These are phyloP conservation scores for Andricus quercusramuli DNA, from an alignment of 2,888 invertebrate species.

Conservation along the genomic window DNA sequence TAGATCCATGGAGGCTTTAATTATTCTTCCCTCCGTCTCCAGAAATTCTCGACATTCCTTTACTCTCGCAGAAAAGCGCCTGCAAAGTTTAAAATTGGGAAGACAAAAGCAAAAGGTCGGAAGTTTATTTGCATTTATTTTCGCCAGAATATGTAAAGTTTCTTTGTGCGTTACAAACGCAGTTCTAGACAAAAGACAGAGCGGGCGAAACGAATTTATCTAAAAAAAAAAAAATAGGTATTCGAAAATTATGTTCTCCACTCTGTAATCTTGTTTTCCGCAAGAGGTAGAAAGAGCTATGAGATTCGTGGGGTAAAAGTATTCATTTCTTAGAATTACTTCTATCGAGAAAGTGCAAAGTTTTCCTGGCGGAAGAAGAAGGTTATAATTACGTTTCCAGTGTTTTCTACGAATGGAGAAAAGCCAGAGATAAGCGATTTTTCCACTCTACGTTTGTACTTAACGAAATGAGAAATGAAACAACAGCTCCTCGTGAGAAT, in stretches of 20 bases:
- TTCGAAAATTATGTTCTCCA: slow-evolving; percentile 16
- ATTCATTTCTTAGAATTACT: slow-evolving; percentile 14
- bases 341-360: background rate
- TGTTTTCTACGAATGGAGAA: background rate
- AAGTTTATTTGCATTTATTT: slow-evolving; percentile 34
- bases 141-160: background rate
- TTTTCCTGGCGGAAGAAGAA: background rate
- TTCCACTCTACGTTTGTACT: background rate
- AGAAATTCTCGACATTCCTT: slow-evolving; percentile 16
- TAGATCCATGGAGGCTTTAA: slow-evolving; percentile 10
- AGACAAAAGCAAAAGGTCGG: slow-evolving; percentile 2
- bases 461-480: slow-evolving; percentile 1
- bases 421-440: background rate
- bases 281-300: background rate
- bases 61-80: slow-evolving; percentile 9
- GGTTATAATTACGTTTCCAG: background rate
- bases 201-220: background rate
- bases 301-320: background rate
- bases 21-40: slow-evolving; percentile 14
- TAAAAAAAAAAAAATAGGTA: background rate
- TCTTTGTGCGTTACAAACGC: background rate
- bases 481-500: background rate
- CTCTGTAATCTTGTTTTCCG: slow-evolving; percentile 15
- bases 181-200: background rate
- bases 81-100: slow-evolving; percentile 7